Percentiles rank a stretch among this genome's conserved stretches.
Conservation (phyloP, 2,113 vertebrate genomes). For the Columba livia region DNA sequence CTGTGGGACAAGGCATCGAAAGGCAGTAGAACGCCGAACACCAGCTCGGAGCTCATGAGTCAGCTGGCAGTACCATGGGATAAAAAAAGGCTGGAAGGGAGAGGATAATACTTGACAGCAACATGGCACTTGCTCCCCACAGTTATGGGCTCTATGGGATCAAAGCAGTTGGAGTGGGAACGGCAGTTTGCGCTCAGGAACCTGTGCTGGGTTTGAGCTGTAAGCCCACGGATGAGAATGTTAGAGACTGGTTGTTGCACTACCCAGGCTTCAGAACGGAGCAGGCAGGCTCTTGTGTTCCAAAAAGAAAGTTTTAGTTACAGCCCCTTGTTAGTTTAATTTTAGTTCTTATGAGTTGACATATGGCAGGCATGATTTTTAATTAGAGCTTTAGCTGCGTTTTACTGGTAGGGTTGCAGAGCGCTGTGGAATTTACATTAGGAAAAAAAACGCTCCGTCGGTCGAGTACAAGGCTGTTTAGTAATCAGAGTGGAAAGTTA, state of each 20-base stretch:
- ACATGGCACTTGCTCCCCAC: background rate
- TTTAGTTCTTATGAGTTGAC: conserved; percentile 62
- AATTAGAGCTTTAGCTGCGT: conserved; percentile 55
- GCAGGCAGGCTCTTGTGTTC: conserved; percentile 10
- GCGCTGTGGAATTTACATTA: conserved; percentile 62
- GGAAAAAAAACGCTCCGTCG: conserved; percentile 55
- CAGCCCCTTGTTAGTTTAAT: conserved; percentile 63
- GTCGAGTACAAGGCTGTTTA: conserved; percentile 64
- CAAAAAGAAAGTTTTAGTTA: conserved; percentile 47
- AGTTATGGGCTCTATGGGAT: background rate
- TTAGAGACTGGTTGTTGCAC: background rate
- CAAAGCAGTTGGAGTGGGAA: background rate
- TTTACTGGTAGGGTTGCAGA: conserved; percentile 60
- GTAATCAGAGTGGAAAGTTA: conserved; percentile 71
- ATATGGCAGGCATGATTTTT: conserved; percentile 68
- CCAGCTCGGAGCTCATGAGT: background rate
- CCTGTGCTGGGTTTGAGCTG: background rate
- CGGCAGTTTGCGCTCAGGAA: background rate
- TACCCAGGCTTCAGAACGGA: background rate
- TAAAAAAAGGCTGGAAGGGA: background rate
- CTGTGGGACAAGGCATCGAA: conserved; percentile 26
- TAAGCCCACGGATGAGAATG: background rate
- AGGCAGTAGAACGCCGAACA: background rate
- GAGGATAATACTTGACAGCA: background rate
- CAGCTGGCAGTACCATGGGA: background rate